Evolutionary conservation across 2,888 invertebrate species (phyloP).

Genomic region (Hyalella azteca): DNA sequence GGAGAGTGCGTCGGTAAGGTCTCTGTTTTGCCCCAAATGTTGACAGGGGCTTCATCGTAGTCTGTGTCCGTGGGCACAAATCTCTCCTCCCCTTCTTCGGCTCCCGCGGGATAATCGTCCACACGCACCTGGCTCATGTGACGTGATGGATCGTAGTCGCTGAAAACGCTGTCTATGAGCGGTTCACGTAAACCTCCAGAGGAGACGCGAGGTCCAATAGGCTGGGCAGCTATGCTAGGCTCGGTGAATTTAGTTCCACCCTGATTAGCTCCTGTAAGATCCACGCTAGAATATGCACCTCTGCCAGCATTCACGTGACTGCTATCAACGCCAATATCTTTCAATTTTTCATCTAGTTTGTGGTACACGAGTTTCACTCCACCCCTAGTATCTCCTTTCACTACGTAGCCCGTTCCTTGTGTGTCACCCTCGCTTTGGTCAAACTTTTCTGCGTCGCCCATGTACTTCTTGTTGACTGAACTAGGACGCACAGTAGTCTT

Average conservation of each 20-base stretch:
- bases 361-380: conserved; percentile 2
- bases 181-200: no score
- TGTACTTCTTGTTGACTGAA: conserved; percentile 1
- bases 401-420: conserved; percentile 20
- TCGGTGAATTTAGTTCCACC: background rate
- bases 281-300: background rate
- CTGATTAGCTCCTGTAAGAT: background rate
- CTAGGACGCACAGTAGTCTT: background rate
- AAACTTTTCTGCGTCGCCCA: background rate
- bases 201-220: background rate
- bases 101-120: conserved; percentile 3
- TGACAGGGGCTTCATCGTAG: background rate
- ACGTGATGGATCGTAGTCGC: conserved; percentile 23
- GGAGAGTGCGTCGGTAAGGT: background rate
- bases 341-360: background rate
- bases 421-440: background rate
- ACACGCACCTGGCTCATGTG: conserved; percentile 23
- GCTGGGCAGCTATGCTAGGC: background rate
- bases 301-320: background rate
- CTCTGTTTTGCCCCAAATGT: conserved; percentile 1
- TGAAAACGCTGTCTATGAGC: conserved; percentile 3
- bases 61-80: background rate
- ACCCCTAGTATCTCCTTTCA: conserved; percentile 24
- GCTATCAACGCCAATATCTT: background rate
- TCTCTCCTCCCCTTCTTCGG: background rate